Evolutionary conservation across 2,888 invertebrate species (phyloP), one percentile per base, ranked within the genome.

Genomic region (Agrotis clavis): DNA sequence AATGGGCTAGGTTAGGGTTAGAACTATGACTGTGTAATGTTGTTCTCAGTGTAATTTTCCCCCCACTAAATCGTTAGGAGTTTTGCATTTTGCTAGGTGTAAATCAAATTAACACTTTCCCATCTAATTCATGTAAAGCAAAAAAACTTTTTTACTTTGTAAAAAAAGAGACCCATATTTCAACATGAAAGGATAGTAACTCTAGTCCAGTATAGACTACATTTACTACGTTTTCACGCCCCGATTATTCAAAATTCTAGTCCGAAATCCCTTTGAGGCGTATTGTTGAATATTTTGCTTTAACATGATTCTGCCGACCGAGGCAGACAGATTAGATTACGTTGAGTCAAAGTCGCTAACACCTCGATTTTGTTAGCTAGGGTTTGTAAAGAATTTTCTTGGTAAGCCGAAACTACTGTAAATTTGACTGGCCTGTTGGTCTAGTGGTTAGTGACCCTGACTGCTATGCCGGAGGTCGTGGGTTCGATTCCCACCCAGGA

Each of bases 341-440:
- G 67, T 67, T n/a, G 21, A 67, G 51, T 5, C 13, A 13, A 21
- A 66, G 9, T 11, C 13, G 35, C 30, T 67, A n/a, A 35, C 4
- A 35, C 35, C 35, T 50, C n/a, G 21, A 41, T n/a, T 50, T 67
- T 41, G 35, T 41, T 67, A 67, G 21, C 6, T 11, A 51, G 13
- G 41, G n/a, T 64, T 48, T 66, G 2, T n/a, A 25, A 25, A 41
- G n/a, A 25, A 19, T n/a, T 3, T 41, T 25, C 2, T 67, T 13
- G 5, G 50, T 19, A 67, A n/a, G 4, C n/a, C 35, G 3, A 30
- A 9, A 35, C 18, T 19, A 1, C 11, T 48, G 16, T 11, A n/a
- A n/a, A n/a, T n/a, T n/a, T n/a, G n/a, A n/a, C n/a, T n/a, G n/a
- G n/a, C n/a, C n/a, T n/a, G n/a, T n/a, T n/a, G n/a, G n/a, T n/a